Conservation (phyloP, 2,888 invertebrate genomes). For the Andrena flavipes region DNA sequence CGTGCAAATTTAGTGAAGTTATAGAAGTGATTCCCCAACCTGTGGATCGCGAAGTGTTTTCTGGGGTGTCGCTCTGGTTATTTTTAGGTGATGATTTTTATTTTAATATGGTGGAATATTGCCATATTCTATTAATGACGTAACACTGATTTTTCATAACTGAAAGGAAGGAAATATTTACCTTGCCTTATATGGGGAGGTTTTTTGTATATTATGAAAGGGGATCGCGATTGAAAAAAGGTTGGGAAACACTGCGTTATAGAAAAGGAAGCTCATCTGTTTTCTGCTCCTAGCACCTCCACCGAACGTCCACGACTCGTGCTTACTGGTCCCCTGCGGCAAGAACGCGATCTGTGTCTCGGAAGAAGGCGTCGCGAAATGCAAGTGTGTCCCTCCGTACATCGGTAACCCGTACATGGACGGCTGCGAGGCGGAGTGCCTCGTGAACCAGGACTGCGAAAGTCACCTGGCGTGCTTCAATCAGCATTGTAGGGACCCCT, state of each 20-base stretch:
- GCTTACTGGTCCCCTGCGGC: conserved; percentile 93
- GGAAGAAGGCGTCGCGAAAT: conserved; percentile 89
- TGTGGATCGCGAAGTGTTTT: too few relatives aligned
- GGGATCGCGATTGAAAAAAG: too few relatives aligned
- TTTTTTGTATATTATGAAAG: too few relatives aligned
- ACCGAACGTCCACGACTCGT: conserved; percentile 86
- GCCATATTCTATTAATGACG: too few relatives aligned
- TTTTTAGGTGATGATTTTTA: too few relatives aligned
- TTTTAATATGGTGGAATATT: too few relatives aligned
- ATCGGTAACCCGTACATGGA: conserved; percentile 92
- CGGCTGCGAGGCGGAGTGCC: conserved; percentile 94
- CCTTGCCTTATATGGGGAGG: too few relatives aligned
- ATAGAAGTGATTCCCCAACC: too few relatives aligned
- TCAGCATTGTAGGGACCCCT: conserved; percentile 94
- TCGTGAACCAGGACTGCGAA: conserved; percentile 92
- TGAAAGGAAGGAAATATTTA: too few relatives aligned
- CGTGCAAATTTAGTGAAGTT: not conserved
- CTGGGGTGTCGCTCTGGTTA: too few relatives aligned
- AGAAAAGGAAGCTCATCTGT: not conserved
- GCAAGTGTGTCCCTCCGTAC: conserved; percentile 95
- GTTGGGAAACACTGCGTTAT: too few relatives aligned
- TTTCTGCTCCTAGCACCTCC: conserved; percentile 81
- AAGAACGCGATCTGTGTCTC: conserved; percentile 93
- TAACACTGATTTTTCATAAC: too few relatives aligned
- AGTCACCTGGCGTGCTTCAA: conserved; percentile 92